These are phyloP conservation scores for Labrus mixtus DNA, from an alignment of 2,113 vertebrate genomes.

Conservation along the genomic window DNA sequence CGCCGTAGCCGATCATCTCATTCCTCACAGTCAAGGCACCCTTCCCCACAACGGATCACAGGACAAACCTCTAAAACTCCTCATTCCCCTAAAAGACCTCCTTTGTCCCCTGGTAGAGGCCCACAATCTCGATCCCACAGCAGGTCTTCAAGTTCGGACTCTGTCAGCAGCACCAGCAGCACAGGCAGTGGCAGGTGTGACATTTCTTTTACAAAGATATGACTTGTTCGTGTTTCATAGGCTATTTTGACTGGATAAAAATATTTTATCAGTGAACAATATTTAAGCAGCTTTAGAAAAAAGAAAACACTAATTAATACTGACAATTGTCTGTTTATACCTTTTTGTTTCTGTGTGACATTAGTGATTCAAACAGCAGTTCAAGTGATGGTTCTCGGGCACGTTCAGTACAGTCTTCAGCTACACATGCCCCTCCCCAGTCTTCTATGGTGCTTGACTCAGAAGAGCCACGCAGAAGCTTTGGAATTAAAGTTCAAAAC, in stretches of 20 bases:
- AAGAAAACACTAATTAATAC: neutral
- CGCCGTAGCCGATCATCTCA: conserved; percentile 96
- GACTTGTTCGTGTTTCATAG: neutral
- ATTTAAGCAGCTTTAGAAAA: neutral
- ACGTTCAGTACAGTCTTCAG: conserved; percentile 94
- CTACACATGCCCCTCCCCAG: conserved; percentile 91
- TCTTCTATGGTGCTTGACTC: conserved; percentile 89
- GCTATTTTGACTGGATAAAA: conserved; percentile 2
- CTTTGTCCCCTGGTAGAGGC: conserved; percentile 80
- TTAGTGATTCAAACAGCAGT: conserved; percentile 97
- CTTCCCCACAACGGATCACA: conserved; percentile 93
- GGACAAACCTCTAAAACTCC: conserved; percentile 91
- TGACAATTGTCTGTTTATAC: conserved; percentile 3
- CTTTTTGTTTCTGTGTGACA: conserved; percentile 26
- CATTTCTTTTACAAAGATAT: conserved; percentile 5
- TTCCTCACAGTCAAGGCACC: conserved; percentile 98
- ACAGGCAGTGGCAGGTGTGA: conserved; percentile 96
- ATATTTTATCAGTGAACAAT: neutral
- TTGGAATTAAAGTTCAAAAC: conserved; percentile 99
- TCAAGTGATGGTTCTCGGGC: conserved; percentile 96
- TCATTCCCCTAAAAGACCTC: conserved; percentile 90
- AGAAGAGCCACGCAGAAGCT: conserved; percentile 97
- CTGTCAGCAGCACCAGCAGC: conserved; percentile 97
- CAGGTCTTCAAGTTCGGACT: conserved; percentile 96
- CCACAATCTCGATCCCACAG: conserved; percentile 90